Conservation (phyloP, 2,797 vertebrate genomes). For the Falco peregrinus region DNA sequence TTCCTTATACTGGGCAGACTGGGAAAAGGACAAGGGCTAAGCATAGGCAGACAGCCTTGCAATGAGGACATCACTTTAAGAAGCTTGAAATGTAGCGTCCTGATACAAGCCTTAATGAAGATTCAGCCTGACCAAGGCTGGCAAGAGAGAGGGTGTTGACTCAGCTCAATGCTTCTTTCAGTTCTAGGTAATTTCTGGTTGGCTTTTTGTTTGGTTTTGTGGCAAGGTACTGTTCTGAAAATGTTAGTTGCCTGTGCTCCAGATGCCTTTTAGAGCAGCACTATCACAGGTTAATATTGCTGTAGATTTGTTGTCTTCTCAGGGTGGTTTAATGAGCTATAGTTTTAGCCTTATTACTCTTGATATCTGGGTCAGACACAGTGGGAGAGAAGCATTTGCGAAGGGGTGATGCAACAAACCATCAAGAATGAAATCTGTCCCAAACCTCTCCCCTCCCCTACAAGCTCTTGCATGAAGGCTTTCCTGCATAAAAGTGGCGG, state of each 20-base stretch:
- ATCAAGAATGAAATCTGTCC: not conserved
- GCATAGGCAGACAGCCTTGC: not conserved
- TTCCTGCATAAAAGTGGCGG: not conserved
- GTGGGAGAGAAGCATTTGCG: not conserved
- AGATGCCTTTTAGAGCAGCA: not conserved
- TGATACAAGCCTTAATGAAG: not conserved
- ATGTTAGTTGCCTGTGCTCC: not conserved
- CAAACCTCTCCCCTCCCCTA: not conserved
- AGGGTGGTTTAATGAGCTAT: not conserved
- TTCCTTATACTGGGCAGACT: not conserved
- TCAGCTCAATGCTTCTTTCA: not conserved
- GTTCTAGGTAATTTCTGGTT: not conserved
- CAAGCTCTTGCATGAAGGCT: not conserved
- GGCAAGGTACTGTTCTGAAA: not conserved
- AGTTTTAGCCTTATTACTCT: not conserved
- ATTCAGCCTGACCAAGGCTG: not conserved
- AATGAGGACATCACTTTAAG: not conserved
- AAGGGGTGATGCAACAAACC: not conserved
- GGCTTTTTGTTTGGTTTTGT: not conserved
- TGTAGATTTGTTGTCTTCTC: not conserved
- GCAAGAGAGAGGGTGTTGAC: not conserved
- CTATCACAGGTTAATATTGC: not conserved
- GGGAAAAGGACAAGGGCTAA: not conserved
- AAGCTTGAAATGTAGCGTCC: not conserved
- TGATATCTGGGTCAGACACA: not conserved